Evolutionary conservation across 2,113 vertebrate genomes (phyloP).

Genomic region (Axis porcinus): DNA sequence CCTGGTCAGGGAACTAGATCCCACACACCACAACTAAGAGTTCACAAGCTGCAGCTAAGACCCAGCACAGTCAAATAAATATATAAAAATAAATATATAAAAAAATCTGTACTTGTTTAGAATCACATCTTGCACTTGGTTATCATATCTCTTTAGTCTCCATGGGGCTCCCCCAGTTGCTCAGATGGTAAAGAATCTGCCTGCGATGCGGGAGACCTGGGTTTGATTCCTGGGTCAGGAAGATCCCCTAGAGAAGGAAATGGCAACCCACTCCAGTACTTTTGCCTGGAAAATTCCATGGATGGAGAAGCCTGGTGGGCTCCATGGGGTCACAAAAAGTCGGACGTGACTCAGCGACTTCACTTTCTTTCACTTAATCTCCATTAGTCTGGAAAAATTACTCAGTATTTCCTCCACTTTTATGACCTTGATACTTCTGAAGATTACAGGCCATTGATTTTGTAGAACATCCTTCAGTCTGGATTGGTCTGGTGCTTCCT

Average conservation of each 20-base stretch:
- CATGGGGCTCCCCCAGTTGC: not conserved
- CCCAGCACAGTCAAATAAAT: not conserved
- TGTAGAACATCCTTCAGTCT: not conserved
- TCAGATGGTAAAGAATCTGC: not conserved
- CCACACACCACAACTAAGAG: not conserved
- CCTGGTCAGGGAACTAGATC: not conserved
- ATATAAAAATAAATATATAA: not conserved
- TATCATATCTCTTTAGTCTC: not conserved
- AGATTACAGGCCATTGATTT: not conserved
- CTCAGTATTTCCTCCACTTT: not conserved
- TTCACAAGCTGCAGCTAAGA: not conserved
- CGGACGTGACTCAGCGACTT: fast-evolving
- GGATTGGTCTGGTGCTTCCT: not conserved
- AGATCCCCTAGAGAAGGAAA: not conserved
- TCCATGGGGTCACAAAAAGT: not conserved
- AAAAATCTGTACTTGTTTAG: not conserved
- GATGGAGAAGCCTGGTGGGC: not conserved
- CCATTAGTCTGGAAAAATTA: not conserved
- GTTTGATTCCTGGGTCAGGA: not conserved
- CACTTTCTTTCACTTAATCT: not conserved
- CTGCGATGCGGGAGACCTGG: not conserved
- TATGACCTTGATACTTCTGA: not conserved
- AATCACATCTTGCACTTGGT: not conserved
- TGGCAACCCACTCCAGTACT: not conserved
- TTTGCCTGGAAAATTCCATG: not conserved